Base-by-base conservation (phyloP, 2,113 vertebrate species). In the Triplophysa siluroides region DNA sequence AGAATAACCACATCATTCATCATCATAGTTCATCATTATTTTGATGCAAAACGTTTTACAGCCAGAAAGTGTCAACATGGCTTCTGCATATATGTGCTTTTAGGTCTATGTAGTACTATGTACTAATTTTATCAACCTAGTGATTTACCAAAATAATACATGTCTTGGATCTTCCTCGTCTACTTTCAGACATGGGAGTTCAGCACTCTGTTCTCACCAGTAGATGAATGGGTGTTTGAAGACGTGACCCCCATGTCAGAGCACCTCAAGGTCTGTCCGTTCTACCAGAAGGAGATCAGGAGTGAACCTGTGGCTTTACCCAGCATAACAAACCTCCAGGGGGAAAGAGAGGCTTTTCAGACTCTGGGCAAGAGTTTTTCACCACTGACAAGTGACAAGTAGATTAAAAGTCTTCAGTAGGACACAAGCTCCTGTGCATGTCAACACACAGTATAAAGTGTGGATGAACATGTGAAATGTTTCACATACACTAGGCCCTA, bases 191-290 rank as follows among this genome's bases (percentile, higher is more conserved):
- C 54, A 47, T 84, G 78, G 75, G 79, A 84, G 63, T 98, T 96
- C 90, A 98, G 96, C 90, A 81, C 6, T 45, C 64, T 81, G 29
- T 81, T 74, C 69, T 81, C 71, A 19, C 73, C 78, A 50, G 82
- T 83, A 23, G 61, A 94, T 83, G 65, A 70, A 56, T 80, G 78
- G 82, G 29, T 45, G 9, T 79, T 80, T 81, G 72, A 64, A 0
- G 84, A 94, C 0, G 38, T 87, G 18, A 78, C 85, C 0, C 92
- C 94, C 84, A 95, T 98, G 93, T 92, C 96, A 0, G 92, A 96
- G 64, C 97, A 98, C 87, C 92, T 98, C 89, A 94, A 93, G 88
- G 78, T 81, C 78, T 98, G 96, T 85, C 92, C 94, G 24, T 97
- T 94, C 90, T 96, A 97, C 78, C 66, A 92, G 76, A 91, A 84